These are phyloP conservation scores for Lithophane ornitopus DNA, from an alignment of 2,888 invertebrate genomes.

Conservation along the genomic window DNA sequence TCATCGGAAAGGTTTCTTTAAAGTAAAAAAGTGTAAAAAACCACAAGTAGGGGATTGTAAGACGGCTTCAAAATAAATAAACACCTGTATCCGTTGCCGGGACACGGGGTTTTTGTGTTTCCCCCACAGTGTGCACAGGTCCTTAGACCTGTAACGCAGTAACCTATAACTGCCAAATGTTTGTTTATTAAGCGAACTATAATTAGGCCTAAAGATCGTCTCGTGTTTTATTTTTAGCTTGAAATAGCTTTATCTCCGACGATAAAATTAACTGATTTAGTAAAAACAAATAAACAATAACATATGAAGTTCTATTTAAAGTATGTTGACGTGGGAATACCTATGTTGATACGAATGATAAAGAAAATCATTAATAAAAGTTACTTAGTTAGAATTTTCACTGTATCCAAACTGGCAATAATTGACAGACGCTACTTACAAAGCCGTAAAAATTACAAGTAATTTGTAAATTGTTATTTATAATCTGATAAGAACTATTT, in stretches of 20 bases:
- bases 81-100: constrained; percentile 85
- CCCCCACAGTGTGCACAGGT: constrained; percentile 19
- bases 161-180: constrained; percentile 16
- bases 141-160: constrained; percentile 18
- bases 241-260: background rate
- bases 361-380: constrained; percentile 9
- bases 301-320: constrained; percentile 13
- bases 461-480: constrained; percentile 11
- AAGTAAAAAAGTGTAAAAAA: constrained; percentile 72
- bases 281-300: constrained; percentile 17
- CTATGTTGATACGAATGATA: constrained; percentile 2
- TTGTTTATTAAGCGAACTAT: background rate
- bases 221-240: constrained; percentile 12
- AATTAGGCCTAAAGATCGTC: constrained; percentile 44
- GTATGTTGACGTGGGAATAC: background rate
- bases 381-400: constrained; percentile 10
- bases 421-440: background rate
- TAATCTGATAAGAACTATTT: constrained; percentile 18
- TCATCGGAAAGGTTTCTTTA: constrained; percentile 67
- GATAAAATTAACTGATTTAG: background rate
- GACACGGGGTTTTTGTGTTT: constrained; percentile 58
- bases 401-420: constrained; percentile 20
- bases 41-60: constrained; percentile 77
- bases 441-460: constrained; percentile 28
- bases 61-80: constrained; percentile 76